These are phyloP conservation scores for Ophioninae sp. DNA, from an alignment of 2,888 invertebrate genomes.

Conservation along the genomic window DNA sequence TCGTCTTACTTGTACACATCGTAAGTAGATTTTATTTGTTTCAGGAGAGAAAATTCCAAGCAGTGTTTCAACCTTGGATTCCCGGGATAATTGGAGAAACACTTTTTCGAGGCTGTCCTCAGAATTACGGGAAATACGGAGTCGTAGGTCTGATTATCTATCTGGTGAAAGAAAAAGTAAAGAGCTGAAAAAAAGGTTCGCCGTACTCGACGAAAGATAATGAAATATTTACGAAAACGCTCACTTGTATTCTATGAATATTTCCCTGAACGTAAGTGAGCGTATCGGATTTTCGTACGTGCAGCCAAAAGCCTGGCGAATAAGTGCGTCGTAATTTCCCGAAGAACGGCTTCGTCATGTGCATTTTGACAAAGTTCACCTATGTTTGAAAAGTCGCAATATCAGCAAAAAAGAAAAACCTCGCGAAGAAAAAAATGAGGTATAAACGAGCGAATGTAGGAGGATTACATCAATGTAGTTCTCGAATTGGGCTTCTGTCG, in stretches of 20 bases:
- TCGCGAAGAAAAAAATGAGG: background rate
- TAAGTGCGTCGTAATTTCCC: constrained; percentile 89
- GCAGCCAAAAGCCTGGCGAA: constrained; percentile 88
- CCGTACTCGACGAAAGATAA: background rate
- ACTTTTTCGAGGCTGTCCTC: constrained; percentile 83
- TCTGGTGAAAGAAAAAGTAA: constrained; percentile 81
- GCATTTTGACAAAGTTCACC: constrained; percentile 92
- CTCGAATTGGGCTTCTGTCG: constrained; percentile 88
- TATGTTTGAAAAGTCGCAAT: constrained; percentile 74
- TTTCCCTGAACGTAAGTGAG: constrained; percentile 86
- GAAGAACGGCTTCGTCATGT: constrained; percentile 93
- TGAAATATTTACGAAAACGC: background rate
- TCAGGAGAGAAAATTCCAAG: constrained; percentile 74
- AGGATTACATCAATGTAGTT: constrained; percentile 85
- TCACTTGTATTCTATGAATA: constrained; percentile 85
- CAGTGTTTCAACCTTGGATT: constrained; percentile 74
- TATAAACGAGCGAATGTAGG: background rate
- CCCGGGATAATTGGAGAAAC: constrained; percentile 69
- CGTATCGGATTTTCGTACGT: constrained; percentile 87
- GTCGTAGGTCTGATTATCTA: constrained; percentile 89
- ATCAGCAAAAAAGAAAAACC: background rate
- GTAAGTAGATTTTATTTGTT: constrained; percentile 72
- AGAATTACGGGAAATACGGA: constrained; percentile 87
- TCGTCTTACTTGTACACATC: constrained; percentile 73
- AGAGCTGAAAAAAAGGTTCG: background rate